Conservation (phyloP, 2,113 vertebrate species). For the Cranoglanis bouderius region DNA sequence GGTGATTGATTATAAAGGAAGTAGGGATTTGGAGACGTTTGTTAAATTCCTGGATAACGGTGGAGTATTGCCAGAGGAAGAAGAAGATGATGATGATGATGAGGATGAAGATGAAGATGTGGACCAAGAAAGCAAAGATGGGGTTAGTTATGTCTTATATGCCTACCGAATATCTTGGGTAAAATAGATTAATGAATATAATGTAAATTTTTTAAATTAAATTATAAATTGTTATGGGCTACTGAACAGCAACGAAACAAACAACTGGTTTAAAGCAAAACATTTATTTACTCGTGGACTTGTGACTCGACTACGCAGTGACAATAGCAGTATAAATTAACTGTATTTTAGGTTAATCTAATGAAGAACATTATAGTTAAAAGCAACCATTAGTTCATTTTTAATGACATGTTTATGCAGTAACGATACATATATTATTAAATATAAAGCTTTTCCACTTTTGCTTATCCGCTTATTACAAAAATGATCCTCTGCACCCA, state of each 20-base stretch:
- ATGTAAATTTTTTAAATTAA: background rate
- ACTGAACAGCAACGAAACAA: background rate
- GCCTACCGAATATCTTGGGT: too few species aligned
- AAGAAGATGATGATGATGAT: conserved; percentile 36
- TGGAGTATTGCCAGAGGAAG: conserved; percentile 74
- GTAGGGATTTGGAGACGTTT: conserved; percentile 83
- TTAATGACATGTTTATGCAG: too few species aligned
- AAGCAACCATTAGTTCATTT: too few species aligned
- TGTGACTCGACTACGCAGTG: background rate
- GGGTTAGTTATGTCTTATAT: background rate
- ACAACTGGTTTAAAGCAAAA: background rate
- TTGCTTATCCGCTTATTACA: too few species aligned
- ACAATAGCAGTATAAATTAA: background rate
- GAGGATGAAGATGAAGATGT: conserved; percentile 47
- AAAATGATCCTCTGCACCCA: too few species aligned
- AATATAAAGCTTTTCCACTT: too few species aligned
- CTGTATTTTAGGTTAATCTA: background rate
- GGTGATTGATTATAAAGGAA: conserved; percentile 77
- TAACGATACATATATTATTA: too few species aligned
- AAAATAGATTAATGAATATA: background rate
- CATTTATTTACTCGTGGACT: background rate
- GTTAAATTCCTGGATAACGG: conserved; percentile 85
- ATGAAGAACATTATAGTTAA: background rate
- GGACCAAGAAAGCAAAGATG: background rate
- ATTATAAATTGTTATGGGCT: background rate